Evolutionary conservation across 2,888 invertebrate species (phyloP).

Genomic region (Ectemnius lituratus): DNA sequence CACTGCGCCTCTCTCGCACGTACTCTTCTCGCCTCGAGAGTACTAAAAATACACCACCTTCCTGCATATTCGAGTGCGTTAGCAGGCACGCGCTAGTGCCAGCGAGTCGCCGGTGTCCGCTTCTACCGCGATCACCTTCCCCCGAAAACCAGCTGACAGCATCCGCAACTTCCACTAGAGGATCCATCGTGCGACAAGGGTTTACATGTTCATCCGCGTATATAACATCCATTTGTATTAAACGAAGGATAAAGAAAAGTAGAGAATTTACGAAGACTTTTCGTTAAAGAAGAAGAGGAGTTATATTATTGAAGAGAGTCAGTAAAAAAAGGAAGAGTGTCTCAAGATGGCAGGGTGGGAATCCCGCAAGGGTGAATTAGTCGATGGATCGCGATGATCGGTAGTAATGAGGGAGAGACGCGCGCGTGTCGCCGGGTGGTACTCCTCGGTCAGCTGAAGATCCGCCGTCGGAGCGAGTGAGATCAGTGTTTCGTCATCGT

Average conservation of each 20-base stretch:
- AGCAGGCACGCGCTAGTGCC: conserved; percentile 27
- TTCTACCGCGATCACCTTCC: conserved; percentile 17
- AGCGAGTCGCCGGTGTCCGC: conserved; percentile 10
- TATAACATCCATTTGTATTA: too few relatives aligned
- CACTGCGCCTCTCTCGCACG: conserved; percentile 1
- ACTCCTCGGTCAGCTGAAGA: conserved; percentile 17
- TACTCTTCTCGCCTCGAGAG: conserved; percentile 22
- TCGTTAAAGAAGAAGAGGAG: too few relatives aligned
- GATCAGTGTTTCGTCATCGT: conserved; percentile 8
- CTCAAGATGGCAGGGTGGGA: too few relatives aligned
- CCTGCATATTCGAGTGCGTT: conserved; percentile 53
- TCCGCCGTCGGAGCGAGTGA: conserved; percentile 42
- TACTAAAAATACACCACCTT: conserved; percentile 57
- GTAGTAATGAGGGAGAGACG: conserved; percentile 40
- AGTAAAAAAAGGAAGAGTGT: too few relatives aligned
- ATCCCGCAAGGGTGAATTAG: conserved; percentile 13
- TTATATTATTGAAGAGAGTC: too few relatives aligned
- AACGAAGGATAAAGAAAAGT: background rate
- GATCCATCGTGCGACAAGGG: background rate
- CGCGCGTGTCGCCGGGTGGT: conserved; percentile 14
- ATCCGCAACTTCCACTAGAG: background rate
- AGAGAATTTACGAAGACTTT: background rate
- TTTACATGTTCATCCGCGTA: background rate
- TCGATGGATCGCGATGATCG: conserved; percentile 20
- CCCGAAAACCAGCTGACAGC: background rate